Percentiles rank a stretch among this genome's conserved stretches.
Conservation (phyloP, 2,888 invertebrate species). For the Zaprionus bogoriensis region DNA sequence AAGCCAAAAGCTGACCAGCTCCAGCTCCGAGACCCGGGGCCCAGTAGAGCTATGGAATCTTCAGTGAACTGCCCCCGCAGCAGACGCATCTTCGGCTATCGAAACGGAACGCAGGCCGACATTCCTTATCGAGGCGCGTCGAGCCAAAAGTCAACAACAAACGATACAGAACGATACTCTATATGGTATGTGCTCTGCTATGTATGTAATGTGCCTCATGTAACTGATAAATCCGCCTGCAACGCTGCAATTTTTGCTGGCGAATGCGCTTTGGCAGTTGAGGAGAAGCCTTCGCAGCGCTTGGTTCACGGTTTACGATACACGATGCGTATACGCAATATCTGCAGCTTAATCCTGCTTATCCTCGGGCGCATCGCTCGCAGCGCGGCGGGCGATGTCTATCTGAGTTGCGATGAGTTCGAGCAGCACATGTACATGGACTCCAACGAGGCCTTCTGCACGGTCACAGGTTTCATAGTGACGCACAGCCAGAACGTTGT, state of each 20-base stretch:
- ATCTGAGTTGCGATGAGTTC: constrained; percentile 81
- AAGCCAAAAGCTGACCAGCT: not conserved
- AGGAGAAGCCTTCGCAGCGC: constrained; percentile 22
- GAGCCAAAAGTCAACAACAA: not conserved
- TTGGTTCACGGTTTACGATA: too few species aligned
- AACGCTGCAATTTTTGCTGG: not conserved
- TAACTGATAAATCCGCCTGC: constrained; percentile 22
- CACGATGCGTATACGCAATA: constrained; percentile 37
- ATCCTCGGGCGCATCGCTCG: constrained; percentile 10
- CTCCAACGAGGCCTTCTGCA: constrained; percentile 77
- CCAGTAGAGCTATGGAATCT: too few species aligned
- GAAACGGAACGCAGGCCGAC: constrained; percentile 57
- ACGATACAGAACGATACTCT: not conserved
- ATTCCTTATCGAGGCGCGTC: constrained; percentile 51
- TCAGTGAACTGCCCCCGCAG: not conserved
- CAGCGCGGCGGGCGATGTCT: constrained; percentile 72
- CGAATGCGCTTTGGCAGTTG: constrained; percentile 38
- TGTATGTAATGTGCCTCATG: not conserved
- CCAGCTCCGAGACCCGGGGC: too few species aligned
- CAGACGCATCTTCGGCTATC: not conserved
- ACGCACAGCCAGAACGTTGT: constrained; percentile 81
- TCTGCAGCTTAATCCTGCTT: constrained; percentile 16
- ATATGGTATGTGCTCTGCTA: not conserved
- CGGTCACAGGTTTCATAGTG: constrained; percentile 80
- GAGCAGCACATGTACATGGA: constrained; percentile 79